A percentile compares a stretch with the other conserved stretches of the same genome.
phyloP scores from a whole-genome alignment of 1,140 invertebrate species.

The Limonius californicus region DNA sequence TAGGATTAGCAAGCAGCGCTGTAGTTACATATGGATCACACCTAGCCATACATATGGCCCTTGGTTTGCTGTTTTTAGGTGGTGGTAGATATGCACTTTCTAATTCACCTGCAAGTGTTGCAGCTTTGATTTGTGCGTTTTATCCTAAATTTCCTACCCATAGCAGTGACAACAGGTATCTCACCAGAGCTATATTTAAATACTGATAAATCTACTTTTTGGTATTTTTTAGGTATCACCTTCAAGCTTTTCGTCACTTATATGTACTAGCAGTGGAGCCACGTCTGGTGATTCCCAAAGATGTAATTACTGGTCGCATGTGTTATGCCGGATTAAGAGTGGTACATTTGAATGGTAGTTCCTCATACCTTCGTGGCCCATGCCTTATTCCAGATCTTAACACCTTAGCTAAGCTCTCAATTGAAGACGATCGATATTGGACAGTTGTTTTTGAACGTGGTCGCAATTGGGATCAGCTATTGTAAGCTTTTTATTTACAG shows the following conservation, averaged over 20 bases:
- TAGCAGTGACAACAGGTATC: conserved; percentile 87
- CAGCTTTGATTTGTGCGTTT: conserved; percentile 85
- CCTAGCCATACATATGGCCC: conserved; percentile 90
- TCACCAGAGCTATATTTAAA: too few relatives aligned
- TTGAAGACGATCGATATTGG: conserved; percentile 85
- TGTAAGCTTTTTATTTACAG: conserved; percentile 50
- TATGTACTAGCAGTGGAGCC: conserved; percentile 92
- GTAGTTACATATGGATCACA: conserved; percentile 86
- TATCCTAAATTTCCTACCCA: conserved; percentile 97
- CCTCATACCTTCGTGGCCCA: conserved; percentile 63
- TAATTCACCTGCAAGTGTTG: conserved; percentile 78
- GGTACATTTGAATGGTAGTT: conserved; percentile 54
- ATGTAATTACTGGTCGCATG: conserved; percentile 72
- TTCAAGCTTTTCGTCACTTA: conserved; percentile 92
- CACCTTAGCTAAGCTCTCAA: conserved; percentile 68
- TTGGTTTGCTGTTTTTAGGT: conserved; percentile 91
- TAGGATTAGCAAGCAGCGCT: conserved; percentile 58
- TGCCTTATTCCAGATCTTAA: conserved; percentile 82
- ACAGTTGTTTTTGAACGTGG: conserved; percentile 75
- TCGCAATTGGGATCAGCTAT: conserved; percentile 78
- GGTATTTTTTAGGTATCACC: conserved; percentile 69
- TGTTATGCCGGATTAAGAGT: conserved; percentile 79
- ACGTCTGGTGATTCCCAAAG: conserved; percentile 78
- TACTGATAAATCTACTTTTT: conserved; percentile 49
- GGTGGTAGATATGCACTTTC: conserved; percentile 85